Evolutionary conservation across 1,140 invertebrate species (phyloP).

Genomic region (Ooceraea biroi): DNA sequence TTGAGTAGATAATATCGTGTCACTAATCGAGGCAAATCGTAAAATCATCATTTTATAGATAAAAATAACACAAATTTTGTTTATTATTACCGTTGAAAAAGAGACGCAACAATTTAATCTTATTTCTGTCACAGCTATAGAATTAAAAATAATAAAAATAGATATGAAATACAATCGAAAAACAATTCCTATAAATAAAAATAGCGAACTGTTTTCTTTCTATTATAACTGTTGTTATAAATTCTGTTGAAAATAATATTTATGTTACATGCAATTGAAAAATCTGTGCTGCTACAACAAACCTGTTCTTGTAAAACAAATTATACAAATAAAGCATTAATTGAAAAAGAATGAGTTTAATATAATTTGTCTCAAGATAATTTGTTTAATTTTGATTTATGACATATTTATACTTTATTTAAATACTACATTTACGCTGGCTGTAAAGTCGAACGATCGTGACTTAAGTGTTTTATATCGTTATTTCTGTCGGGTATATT

Average conservation of each 20-base stretch:
- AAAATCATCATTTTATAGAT: not conserved
- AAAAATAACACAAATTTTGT: not conserved
- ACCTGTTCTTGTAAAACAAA: no score
- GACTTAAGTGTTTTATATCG: conserved; percentile 53
- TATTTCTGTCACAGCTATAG: not conserved
- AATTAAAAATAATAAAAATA: no score
- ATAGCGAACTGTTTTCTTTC: no score
- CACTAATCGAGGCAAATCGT: conserved; percentile 2
- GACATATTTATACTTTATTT: not conserved
- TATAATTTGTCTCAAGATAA: no score
- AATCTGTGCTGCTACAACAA: no score
- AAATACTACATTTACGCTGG: not conserved
- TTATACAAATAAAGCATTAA: no score
- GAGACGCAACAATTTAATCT: conserved; percentile 26
- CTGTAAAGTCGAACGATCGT: conserved; percentile 34
- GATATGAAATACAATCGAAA: no score
- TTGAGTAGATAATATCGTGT: not conserved
- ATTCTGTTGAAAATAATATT: not conserved
- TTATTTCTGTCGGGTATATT: conserved; percentile 40
- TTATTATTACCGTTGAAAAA: not conserved
- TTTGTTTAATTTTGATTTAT: no score
- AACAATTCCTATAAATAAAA: no score
- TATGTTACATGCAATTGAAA: no score
- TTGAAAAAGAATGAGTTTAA: no score
- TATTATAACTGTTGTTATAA: no score